Percentiles rank a stretch among this genome's conserved stretches.
phyloP scores from a whole-genome alignment of 2,888 invertebrate species.

The Agelastica alni region DNA sequence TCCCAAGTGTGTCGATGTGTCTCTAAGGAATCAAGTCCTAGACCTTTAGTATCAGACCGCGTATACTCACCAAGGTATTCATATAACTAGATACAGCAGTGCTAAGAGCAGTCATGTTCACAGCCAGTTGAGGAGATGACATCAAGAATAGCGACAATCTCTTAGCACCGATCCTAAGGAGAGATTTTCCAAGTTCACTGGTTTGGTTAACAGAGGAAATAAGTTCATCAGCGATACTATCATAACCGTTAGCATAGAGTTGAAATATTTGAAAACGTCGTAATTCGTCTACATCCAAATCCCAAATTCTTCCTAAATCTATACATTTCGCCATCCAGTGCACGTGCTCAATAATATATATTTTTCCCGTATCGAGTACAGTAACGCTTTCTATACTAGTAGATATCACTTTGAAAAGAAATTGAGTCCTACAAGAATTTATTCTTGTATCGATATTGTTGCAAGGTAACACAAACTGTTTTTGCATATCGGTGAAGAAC shows the following conservation, averaged over 20 bases:
- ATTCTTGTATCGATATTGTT: constrained; percentile 70
- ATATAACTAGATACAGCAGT: constrained; percentile 78
- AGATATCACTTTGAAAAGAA: constrained; percentile 73
- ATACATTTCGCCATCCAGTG: constrained; percentile 76
- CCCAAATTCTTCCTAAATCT: constrained; percentile 61
- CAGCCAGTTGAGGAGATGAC: constrained; percentile 63
- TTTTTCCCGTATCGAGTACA: constrained; percentile 59
- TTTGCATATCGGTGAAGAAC: constrained; percentile 59
- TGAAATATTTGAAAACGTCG: constrained; percentile 65
- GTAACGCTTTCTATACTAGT: constrained; percentile 76
- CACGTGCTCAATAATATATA: constrained; percentile 59
- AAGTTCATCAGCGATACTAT: constrained; percentile 65
- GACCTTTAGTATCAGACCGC: no score
- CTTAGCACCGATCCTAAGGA: constrained; percentile 81
- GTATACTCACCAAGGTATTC: constrained; percentile 66
- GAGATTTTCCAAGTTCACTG: constrained; percentile 70
- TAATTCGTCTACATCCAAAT: constrained; percentile 72
- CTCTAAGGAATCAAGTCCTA: no score
- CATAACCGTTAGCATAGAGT: constrained; percentile 67
- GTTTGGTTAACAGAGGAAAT: constrained; percentile 70
- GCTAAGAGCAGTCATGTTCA: constrained; percentile 75
- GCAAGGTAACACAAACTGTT: constrained; percentile 51
- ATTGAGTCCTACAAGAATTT: constrained; percentile 69
- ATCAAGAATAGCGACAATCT: constrained; percentile 71
- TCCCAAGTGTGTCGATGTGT: no score